Evolutionary conservation across 2,797 vertebrate species (phyloP).

Genomic region (Acipenser oxyrinchus): DNA sequence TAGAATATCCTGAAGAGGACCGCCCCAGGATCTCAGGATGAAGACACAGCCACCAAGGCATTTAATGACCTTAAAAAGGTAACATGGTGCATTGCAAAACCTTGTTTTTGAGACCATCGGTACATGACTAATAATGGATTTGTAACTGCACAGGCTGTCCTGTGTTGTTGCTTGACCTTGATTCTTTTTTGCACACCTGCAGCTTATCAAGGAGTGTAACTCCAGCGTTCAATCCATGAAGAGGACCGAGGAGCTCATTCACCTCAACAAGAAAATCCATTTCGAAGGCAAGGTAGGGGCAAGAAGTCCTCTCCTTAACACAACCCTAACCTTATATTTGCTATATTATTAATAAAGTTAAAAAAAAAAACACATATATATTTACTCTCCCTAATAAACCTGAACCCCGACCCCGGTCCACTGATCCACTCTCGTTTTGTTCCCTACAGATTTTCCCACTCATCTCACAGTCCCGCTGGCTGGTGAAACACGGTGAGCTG

Average conservation of each 20-base stretch:
- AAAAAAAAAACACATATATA: too few relatives aligned
- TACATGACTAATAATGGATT: too few relatives aligned
- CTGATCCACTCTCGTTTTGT: not conserved
- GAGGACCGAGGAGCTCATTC: constrained; percentile 86
- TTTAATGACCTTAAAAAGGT: constrained; percentile 87
- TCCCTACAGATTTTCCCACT: constrained; percentile 74
- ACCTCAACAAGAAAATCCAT: constrained; percentile 86
- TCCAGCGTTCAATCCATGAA: constrained; percentile 90
- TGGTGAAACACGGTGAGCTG: constrained; percentile 84
- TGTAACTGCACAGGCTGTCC: too few relatives aligned
- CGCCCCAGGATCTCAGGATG: constrained; percentile 70
- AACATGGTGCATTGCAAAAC: constrained; percentile 5
- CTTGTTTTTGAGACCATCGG: too few relatives aligned
- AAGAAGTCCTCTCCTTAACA: too few relatives aligned
- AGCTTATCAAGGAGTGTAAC: constrained; percentile 85
- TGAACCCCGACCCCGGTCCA: too few relatives aligned
- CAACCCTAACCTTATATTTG: too few relatives aligned
- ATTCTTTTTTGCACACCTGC: constrained; percentile 19
- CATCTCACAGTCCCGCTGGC: constrained; percentile 87
- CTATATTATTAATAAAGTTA: too few relatives aligned
- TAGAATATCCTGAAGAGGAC: constrained; percentile 85
- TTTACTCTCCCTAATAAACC: too few relatives aligned
- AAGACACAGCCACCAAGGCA: constrained; percentile 79
- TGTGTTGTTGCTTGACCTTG: constrained; percentile 13
- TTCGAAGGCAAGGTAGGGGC: constrained; percentile 79